Percentiles rank a stretch among this genome's conserved stretches.
These are phyloP conservation scores for Bombus cullumanus DNA, from an alignment of 1,140 invertebrate genomes.

Conservation along the genomic window DNA sequence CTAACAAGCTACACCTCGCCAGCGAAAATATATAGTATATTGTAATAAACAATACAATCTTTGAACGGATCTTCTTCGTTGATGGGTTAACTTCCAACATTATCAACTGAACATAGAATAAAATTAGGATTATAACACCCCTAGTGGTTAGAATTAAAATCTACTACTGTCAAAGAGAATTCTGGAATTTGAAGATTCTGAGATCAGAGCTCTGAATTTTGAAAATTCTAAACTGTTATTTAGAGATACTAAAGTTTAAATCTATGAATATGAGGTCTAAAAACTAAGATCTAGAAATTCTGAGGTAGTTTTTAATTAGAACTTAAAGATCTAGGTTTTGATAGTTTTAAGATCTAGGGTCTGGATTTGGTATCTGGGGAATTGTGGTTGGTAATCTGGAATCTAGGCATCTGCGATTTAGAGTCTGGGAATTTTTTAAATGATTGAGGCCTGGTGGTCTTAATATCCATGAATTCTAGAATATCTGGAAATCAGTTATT, in stretches of 20 bases:
- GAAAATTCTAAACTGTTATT: background rate
- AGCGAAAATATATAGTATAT: background rate
- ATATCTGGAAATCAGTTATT: too few relatives aligned
- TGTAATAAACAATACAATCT: background rate
- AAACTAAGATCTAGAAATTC: background rate
- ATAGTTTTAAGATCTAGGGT: background rate
- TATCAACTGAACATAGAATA: too few relatives aligned
- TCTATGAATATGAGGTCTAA: background rate
- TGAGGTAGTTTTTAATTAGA: background rate
- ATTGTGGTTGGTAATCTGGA: background rate
- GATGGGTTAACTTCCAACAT: too few relatives aligned
- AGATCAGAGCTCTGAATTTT: too few relatives aligned
- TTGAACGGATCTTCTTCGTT: background rate
- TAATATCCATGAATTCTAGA: too few relatives aligned
- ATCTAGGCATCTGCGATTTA: background rate
- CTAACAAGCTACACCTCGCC: too few relatives aligned
- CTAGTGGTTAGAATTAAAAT: too few relatives aligned
- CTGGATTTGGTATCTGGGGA: background rate
- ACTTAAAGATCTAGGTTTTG: background rate
- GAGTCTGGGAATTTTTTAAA: background rate
- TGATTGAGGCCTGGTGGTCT: too few relatives aligned
- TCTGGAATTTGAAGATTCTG: too few relatives aligned
- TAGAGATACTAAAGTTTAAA: background rate
- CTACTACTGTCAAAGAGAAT: too few relatives aligned
- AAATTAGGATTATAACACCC: too few relatives aligned